Evolutionary conservation across 2,797 vertebrate species (phyloP), one percentile per base, ranked within the genome.

Genomic region (Stomatorhinus walkeri): DNA sequence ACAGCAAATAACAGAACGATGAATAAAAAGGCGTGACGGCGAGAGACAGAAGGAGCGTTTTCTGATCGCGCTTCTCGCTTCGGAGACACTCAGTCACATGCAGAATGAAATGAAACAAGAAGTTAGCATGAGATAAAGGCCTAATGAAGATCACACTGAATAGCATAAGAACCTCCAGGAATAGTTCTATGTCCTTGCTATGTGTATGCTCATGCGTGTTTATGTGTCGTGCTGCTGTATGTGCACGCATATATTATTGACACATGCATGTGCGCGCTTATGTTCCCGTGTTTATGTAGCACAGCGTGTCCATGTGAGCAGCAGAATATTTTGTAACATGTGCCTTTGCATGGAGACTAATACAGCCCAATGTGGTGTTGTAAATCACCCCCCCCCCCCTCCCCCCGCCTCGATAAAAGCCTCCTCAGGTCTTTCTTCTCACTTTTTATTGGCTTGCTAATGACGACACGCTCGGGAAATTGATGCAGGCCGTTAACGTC

Each of bases 401-500:
- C 32, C 12, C 88, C 43, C 40, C 16, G 0, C 19, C 76, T 90
- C 91, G 93, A 91, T 93, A 94, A 94, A 93, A 89, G 93, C 91
- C 92, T 92, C 88, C 89, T 28, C 93, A 88, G 49, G 91, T 91
- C 91, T 93, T 90, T 91, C 94, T 92, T 93, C 92, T 91, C 88
- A 93, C 93, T 76, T 92, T 94, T 95, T 93, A 94, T 94, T 91
- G 91, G 92, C 91, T 89, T 90, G 87, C 92, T 91, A 93, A 93
- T 95, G 94, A 94, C 92, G 92, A 91, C 88, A 90, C 89, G 2
- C 89, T 89, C 64, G 72, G 91, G 93, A 94, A 92, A 95, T 94
- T 92, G 94, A 95, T 93, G 93, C 88, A 22, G 91, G 90, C 87
- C 85, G 95, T 95, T 95, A 95, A 95, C 93, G 92, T 93, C 24